These are phyloP conservation scores for Drosophila paracracens DNA, from an alignment of 2,888 invertebrate genomes.

Conservation along the genomic window DNA sequence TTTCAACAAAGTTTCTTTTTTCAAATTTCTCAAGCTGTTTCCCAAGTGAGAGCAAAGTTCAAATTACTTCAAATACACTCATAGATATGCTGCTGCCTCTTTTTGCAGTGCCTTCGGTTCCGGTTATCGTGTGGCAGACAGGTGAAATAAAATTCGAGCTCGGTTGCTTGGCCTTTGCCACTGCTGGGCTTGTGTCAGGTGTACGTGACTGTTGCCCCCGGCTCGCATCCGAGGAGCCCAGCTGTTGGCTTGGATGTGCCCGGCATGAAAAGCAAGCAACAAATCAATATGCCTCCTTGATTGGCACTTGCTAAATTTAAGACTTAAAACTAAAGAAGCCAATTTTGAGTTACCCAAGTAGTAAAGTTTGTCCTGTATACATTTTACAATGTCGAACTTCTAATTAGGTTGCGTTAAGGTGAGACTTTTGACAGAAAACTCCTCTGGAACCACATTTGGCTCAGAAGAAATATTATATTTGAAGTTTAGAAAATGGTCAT, in stretches of 20 bases:
- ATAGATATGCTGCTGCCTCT: constrained; percentile 4
- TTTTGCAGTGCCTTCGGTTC: background rate
- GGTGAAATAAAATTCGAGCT: constrained; percentile 67
- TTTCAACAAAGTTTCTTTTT: background rate
- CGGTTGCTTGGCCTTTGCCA: constrained; percentile 47
- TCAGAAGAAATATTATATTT: background rate
- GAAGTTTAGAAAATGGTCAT: background rate
- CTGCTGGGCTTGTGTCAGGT: constrained; percentile 45
- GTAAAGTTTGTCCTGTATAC: background rate
- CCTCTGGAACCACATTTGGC: background rate
- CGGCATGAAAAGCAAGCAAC: constrained; percentile 33
- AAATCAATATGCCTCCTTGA: constrained; percentile 74
- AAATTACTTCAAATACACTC: constrained; percentile 8
- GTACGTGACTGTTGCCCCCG: constrained; percentile 72
- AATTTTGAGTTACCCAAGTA: background rate
- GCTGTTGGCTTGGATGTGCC: constrained; percentile 43
- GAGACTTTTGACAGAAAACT: background rate
- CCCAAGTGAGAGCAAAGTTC: constrained; percentile 1
- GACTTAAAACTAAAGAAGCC: constrained; percentile 30
- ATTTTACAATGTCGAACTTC: background rate
- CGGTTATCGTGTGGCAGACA: constrained; percentile 54
- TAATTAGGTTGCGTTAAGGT: background rate
- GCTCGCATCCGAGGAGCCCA: constrained; percentile 14
- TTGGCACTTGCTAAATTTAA: constrained; percentile 71
- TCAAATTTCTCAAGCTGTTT: constrained; percentile 1